phyloP scores from a whole-genome alignment of 2,888 invertebrate genomes.

The Sycophila texana region DNA sequence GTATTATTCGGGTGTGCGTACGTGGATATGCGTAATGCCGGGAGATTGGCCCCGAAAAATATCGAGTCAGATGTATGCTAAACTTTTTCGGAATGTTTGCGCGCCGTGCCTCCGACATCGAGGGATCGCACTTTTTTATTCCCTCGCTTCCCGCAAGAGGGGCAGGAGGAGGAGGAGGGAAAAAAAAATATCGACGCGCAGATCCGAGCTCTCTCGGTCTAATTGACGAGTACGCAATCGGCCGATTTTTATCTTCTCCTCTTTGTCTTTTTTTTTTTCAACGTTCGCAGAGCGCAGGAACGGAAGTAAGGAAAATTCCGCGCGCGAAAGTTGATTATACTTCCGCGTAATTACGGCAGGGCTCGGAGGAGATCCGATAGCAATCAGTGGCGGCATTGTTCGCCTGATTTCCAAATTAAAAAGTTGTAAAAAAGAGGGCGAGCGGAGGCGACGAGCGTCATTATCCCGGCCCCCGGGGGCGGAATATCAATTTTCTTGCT shows the following conservation, averaged over 20 bases:
- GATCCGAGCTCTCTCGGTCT: background rate
- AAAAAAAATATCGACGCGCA: background rate
- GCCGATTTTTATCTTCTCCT: background rate
- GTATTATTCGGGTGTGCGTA: slow-evolving; percentile 38
- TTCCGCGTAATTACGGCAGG: background rate
- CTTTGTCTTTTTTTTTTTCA: no score
- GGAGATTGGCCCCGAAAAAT: background rate
- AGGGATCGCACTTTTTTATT: background rate
- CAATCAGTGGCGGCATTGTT: background rate
- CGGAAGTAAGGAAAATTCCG: background rate
- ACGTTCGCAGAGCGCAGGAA: background rate
- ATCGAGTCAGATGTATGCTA: slow-evolving; percentile 21
- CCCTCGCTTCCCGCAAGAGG: background rate
- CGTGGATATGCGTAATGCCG: background rate
- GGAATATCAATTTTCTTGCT: slow-evolving; percentile 22
- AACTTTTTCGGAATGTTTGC: slow-evolving; percentile 28
- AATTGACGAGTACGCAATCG: slow-evolving; percentile 12
- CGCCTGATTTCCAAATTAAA: background rate
- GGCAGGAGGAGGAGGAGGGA: no score
- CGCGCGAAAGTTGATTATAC: background rate
- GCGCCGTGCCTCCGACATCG: background rate
- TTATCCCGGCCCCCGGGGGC: background rate
- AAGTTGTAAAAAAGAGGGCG: background rate
- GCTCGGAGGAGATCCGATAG: background rate
- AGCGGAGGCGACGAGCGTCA: no score